These are phyloP conservation scores for Drosophila dives DNA, from an alignment of 2,888 invertebrate genomes.

Conservation along the genomic window DNA sequence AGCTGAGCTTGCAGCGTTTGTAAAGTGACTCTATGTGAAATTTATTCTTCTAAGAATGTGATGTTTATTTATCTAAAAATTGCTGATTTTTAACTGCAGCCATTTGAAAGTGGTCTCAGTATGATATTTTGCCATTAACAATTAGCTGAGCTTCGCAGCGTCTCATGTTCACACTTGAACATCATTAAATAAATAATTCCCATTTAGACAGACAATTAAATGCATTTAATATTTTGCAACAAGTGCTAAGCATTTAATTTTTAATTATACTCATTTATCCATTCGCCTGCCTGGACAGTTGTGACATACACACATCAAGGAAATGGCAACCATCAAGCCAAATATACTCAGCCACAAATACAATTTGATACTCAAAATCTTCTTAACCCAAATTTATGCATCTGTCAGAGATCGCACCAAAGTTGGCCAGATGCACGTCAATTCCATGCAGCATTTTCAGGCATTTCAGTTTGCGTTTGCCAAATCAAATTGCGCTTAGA, in stretches of 20 bases:
- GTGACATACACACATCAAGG: constrained; percentile 52
- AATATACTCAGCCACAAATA: constrained; percentile 55
- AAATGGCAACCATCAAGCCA: constrained; percentile 73
- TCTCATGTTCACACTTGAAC: too few species aligned
- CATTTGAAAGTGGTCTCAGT: too few species aligned
- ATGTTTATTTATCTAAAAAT: too few species aligned
- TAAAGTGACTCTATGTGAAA: too few species aligned
- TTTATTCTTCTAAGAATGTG: too few species aligned
- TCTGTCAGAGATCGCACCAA: constrained; percentile 62
- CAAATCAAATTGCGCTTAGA: constrained; percentile 58
- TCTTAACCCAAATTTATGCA: constrained; percentile 75
- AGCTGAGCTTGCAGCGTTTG: too few species aligned
- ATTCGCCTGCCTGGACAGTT: constrained; percentile 20
- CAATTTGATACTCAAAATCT: constrained; percentile 61
- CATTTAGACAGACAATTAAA: constrained; percentile 9
- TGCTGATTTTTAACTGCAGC: too few species aligned
- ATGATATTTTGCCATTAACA: too few species aligned
- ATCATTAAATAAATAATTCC: not conserved
- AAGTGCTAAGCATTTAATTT: constrained; percentile 51
- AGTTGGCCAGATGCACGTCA: constrained; percentile 66
- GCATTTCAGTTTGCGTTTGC: constrained; percentile 37
- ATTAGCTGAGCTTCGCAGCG: too few species aligned
- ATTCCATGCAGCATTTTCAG: constrained; percentile 25
- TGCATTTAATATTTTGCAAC: constrained; percentile 26
- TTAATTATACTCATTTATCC: constrained; percentile 55